These are phyloP conservation scores for Coreoperca whiteheadi DNA, from an alignment of 2,113 vertebrate genomes.

Conservation along the genomic window DNA sequence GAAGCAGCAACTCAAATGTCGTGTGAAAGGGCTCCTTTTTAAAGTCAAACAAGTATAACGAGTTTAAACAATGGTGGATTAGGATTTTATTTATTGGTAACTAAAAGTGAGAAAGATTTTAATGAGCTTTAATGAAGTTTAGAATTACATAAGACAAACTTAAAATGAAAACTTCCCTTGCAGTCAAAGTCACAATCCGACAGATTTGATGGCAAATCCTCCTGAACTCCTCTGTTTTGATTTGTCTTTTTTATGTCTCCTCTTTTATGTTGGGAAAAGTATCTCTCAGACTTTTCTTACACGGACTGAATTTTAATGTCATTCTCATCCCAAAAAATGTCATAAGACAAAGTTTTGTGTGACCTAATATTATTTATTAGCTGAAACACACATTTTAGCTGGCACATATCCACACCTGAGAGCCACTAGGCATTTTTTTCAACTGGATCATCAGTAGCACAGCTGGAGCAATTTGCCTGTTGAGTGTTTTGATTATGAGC, in stretches of 20 bases:
- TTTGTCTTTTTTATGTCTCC: slow-evolving; percentile 28
- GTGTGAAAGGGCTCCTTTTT: slow-evolving; percentile 6
- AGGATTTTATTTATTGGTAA: neutral
- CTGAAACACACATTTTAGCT: slow-evolving; percentile 24
- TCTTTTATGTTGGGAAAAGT: slow-evolving; percentile 16
- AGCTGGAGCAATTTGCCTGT: slow-evolving; percentile 48
- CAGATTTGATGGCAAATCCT: slow-evolving; percentile 51
- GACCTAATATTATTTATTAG: slow-evolving; percentile 48
- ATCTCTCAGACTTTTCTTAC: slow-evolving; percentile 8
- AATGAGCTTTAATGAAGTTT: neutral
- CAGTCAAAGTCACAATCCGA: slow-evolving; percentile 34
- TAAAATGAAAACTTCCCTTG: slow-evolving; percentile 22
- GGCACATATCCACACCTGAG: slow-evolving; percentile 47
- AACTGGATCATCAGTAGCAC: slow-evolving; percentile 44
- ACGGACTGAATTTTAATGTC: slow-evolving; percentile 33
- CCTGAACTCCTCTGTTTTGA: slow-evolving; percentile 27
- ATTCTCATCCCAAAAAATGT: slow-evolving; percentile 45
- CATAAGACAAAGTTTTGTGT: slow-evolving; percentile 37
- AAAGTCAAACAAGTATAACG: slow-evolving; percentile 7
- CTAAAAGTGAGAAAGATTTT: neutral
- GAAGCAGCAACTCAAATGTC: neutral
- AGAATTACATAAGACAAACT: slow-evolving; percentile 15
- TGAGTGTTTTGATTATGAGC: slow-evolving; percentile 48
- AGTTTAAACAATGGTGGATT: neutral
- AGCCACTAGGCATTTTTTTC: slow-evolving; percentile 36